Base-by-base conservation (phyloP, 2,113 vertebrate species). In the Eulemur macaco region DNA sequence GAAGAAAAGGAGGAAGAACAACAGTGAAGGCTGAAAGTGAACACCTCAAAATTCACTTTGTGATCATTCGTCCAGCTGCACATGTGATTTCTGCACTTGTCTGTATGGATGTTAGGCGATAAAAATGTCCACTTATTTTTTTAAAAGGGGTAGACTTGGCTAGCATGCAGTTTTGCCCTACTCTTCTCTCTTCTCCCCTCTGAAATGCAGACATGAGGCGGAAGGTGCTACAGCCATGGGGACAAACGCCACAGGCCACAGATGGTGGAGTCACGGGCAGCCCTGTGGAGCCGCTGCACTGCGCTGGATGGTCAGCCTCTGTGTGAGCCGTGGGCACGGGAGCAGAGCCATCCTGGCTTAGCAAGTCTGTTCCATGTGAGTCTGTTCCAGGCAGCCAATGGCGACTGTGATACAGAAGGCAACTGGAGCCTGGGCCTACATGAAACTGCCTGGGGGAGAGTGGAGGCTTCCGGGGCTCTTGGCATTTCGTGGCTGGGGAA, bases 281-380 rank as follows among this genome's bases (percentile, higher is more conserved):
- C 21, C 0, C 23, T 3, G 4, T 18, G 34, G 31, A 17, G 39
- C 8, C 0, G 3, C 42, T 5, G 25, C 37, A 6, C 37, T 0
- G 0, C 42, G 15, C 54, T 25, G 31, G 23, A 18, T 0, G 8
- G 58, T 13, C 47, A 1, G 45, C 66, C 56, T 84, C 93, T 39
- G 71, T 1, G 1, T 27, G 34, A 3, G 27, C 29, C 27, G 17
- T 14, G 21, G 64, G 56, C 73, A 25, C 0, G 0, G 25, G 60
- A 71, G 15, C 21, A 50, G 27, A 50, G n/a, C 42, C 39, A 6
- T 5, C 78, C 37, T 5, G 0, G 25, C 42, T 12, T 0, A 8
- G 56, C 0, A 14, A n/a, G 31, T 29, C n/a, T 14, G 15, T 47
- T 21, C 27, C 34, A 3, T 1, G 54, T 21, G 54, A 42, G 31